These are phyloP conservation scores for Hemicrepidius hirtus DNA, from an alignment of 2,888 invertebrate species.

Conservation along the genomic window DNA sequence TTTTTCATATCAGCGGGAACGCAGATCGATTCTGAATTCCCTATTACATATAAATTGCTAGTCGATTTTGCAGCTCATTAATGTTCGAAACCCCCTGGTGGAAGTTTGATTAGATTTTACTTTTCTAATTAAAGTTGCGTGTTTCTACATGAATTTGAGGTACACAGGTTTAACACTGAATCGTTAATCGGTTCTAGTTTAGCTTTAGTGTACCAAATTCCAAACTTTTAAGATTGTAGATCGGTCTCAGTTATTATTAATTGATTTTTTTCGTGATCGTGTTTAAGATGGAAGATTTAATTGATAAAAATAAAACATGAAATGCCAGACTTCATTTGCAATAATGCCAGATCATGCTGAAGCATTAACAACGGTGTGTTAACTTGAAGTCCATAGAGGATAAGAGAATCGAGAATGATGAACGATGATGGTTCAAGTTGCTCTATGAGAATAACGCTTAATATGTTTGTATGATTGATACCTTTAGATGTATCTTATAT, in stretches of 20 bases:
- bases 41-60: conserved; percentile 36
- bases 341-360: conserved; percentile 27
- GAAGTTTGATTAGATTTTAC: conserved; percentile 63
- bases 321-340: conserved; percentile 11
- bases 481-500: conserved; percentile 41
- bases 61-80: conserved; percentile 54
- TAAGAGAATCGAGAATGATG: conserved; percentile 50
- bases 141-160: conserved; percentile 43
- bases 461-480: conserved; percentile 53
- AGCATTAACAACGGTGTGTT: conserved; percentile 38
- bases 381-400: conserved; percentile 19
- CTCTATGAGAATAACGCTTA: conserved; percentile 42
- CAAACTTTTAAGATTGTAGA: too few species aligned
- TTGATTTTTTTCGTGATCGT: not conserved
- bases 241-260: not conserved
- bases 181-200: not conserved
- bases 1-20: conserved; percentile 4
- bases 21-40: conserved; percentile 30
- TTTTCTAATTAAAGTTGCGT: conserved; percentile 63
- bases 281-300: not conserved
- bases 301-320: conserved; percentile 3
- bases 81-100: conserved; percentile 59
- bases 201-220: not conserved
- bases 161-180: conserved; percentile 22
- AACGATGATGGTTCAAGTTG: conserved; percentile 54